A percentile compares a stretch with the other conserved stretches of the same genome.
phyloP scores from a whole-genome alignment of 1,140 invertebrate species.

The Diprion similis region DNA sequence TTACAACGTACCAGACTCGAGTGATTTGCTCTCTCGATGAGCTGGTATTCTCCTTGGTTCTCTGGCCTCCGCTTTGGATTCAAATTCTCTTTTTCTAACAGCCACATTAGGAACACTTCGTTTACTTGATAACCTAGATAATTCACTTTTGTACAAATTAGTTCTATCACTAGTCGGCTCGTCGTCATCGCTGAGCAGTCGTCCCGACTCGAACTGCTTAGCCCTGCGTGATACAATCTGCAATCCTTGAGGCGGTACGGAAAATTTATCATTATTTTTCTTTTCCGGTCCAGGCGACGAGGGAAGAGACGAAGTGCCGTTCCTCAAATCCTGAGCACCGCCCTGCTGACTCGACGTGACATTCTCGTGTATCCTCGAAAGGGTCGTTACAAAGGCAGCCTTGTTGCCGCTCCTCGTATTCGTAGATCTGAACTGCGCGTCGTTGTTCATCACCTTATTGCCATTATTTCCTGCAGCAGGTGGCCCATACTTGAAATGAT shows the following conservation, averaged over 20 bases:
- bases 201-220: constrained; percentile 74
- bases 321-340: constrained; percentile 41
- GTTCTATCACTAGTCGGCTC: constrained; percentile 68
- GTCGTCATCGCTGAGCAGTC: constrained; percentile 63
- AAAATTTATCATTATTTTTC: constrained; percentile 59
- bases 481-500: constrained; percentile 36
- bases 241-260: constrained; percentile 61
- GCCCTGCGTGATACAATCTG: constrained; percentile 76
- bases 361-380: constrained; percentile 71
- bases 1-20: constrained; percentile 45
- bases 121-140: constrained; percentile 74
- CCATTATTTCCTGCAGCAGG: neutral
- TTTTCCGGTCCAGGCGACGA: constrained; percentile 53
- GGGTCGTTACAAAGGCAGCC: constrained; percentile 64
- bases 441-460: constrained; percentile 22
- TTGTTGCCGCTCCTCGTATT: constrained; percentile 49
- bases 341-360: constrained; percentile 45
- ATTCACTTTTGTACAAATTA: constrained; percentile 74
- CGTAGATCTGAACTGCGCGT: constrained; percentile 24
- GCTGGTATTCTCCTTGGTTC: constrained; percentile 41
- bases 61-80: constrained; percentile 62
- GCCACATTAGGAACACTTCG: constrained; percentile 77
- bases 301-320: constrained; percentile 51
- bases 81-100: constrained; percentile 76
- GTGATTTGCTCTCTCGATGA: constrained; percentile 50